Evolutionary conservation across 2,113 vertebrate species (phyloP).

Genomic region (Bungarus multicinctus): DNA sequence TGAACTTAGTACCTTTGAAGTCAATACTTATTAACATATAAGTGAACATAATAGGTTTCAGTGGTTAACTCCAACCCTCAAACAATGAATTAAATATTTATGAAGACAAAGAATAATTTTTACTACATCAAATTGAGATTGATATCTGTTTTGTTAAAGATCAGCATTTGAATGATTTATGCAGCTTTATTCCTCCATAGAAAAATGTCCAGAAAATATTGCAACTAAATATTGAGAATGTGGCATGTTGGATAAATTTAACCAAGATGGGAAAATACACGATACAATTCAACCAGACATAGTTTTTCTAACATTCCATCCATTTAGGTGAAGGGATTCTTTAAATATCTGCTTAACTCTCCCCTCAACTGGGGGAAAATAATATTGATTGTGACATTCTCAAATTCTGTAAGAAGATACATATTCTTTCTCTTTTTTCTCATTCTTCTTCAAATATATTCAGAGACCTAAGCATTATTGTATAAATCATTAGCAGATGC

Average conservation of each 20-base stretch:
- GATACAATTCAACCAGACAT: neutral
- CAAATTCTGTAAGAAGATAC: constrained; percentile 32
- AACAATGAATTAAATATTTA: neutral
- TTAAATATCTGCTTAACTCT: neutral
- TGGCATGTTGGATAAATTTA: neutral
- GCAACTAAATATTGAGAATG: neutral
- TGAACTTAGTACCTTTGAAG: constrained; percentile 1
- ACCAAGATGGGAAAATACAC: neutral
- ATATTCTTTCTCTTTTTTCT: constrained; percentile 40
- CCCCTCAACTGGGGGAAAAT: neutral
- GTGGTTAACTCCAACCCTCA: neutral
- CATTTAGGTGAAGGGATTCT: neutral
- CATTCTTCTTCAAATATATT: constrained; percentile 48
- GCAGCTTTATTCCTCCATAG: neutral
- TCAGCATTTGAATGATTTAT: neutral
- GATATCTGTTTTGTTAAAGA: neutral
- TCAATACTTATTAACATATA: neutral
- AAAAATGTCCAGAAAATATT: neutral
- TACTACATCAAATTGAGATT: neutral
- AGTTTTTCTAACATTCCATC: neutral
- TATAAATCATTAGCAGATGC: constrained; percentile 55
- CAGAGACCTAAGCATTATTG: constrained; percentile 46
- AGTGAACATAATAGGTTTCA: neutral
- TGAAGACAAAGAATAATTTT: neutral
- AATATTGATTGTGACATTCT: neutral